A percentile compares a stretch with the other conserved stretches of the same genome.
Conservation (phyloP, 2,113 vertebrate genomes). For the Pelusios castaneus region DNA sequence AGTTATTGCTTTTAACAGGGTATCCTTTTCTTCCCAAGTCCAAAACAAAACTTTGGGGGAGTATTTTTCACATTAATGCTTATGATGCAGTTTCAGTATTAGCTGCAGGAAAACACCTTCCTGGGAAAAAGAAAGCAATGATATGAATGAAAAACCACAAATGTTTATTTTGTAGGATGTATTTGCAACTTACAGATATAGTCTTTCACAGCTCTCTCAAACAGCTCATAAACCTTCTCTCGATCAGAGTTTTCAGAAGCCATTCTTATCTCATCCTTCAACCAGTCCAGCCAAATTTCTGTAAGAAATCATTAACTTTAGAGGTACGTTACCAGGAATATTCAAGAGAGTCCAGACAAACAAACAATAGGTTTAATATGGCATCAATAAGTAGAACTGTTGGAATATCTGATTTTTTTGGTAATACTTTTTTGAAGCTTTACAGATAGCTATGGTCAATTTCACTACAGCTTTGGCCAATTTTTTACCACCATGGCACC, state of each 20-base stretch:
- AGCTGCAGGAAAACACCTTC: neutral
- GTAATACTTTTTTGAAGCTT: neutral
- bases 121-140: neutral
- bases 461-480: accelerated
- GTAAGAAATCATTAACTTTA: neutral
- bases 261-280: conserved; percentile 94
- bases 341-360: neutral
- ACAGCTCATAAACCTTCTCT: conserved; percentile 91
- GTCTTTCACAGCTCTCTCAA: conserved; percentile 91
- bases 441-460: accelerated
- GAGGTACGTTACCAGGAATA: accelerated
- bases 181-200: conserved; percentile 90
- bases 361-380: neutral
- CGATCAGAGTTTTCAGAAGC: conserved; percentile 83
- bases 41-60: neutral
- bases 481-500: accelerated
- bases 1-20: neutral
- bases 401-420: neutral
- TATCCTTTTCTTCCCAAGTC: neutral
- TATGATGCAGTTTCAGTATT: neutral
- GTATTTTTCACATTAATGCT: neutral
- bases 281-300: conserved; percentile 98
- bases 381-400: neutral
- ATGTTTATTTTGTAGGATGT: accelerated
- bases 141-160: accelerated